Conservation (phyloP, 2,113 vertebrate species). For the Salvelinus sp. region DNA sequence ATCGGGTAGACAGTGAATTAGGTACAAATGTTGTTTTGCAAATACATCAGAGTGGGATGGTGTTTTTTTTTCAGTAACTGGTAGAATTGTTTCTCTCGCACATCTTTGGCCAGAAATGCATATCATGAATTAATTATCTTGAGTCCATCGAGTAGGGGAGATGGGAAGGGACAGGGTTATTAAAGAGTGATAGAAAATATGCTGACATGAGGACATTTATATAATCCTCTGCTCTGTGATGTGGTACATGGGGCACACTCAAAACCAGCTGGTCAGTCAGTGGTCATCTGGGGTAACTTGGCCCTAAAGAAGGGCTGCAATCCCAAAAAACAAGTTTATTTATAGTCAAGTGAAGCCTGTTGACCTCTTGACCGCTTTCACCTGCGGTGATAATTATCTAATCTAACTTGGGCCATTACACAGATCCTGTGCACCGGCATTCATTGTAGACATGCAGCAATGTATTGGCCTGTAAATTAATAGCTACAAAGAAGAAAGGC, state of each 20-base stretch:
- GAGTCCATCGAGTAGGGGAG: too few species aligned
- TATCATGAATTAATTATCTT: too few species aligned
- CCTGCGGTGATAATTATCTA: too few species aligned
- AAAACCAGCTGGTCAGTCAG: not conserved
- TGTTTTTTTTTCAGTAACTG: too few species aligned
- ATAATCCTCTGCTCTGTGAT: constrained; percentile 44
- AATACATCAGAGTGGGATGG: too few species aligned
- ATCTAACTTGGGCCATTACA: not conserved
- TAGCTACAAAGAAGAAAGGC: constrained; percentile 13
- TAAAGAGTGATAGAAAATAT: too few species aligned
- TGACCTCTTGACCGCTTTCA: not conserved
- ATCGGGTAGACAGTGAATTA: too few species aligned
- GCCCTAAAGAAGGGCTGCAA: not conserved
- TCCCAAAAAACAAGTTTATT: not conserved
- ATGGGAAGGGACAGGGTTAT: too few species aligned
- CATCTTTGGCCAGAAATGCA: too few species aligned
- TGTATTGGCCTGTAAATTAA: constrained; percentile 45
- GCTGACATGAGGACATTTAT: constrained; percentile 47
- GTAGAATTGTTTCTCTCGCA: too few species aligned
- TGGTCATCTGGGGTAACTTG: not conserved
- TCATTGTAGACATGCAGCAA: constrained; percentile 29
- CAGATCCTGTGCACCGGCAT: not conserved
- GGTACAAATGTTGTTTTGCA: too few species aligned
- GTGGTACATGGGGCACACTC: not conserved
- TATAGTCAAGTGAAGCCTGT: not conserved